Conservation (phyloP, 2,888 invertebrate genomes). For the Torymus auratus region DNA sequence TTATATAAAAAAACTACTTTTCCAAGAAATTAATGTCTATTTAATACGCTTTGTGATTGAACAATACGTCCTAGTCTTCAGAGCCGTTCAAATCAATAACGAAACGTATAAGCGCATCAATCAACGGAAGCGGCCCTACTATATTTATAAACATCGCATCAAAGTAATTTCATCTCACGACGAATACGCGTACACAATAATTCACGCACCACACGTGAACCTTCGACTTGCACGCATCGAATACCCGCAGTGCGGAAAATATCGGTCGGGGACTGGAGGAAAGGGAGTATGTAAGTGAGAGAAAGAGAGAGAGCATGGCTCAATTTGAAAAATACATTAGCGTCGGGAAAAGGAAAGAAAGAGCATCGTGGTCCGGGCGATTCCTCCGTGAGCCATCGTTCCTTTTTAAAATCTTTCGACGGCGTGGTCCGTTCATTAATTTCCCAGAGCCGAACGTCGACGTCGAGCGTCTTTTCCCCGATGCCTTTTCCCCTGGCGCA, state of each 20-base stretch:
- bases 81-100: too few relatives aligned
- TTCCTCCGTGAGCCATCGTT: slow-evolving; percentile 9
- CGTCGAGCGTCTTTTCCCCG: slow-evolving; percentile 28
- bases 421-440: slow-evolving; percentile 42
- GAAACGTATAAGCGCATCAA: too few relatives aligned
- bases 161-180: too few relatives aligned
- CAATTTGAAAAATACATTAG: slow-evolving; percentile 34
- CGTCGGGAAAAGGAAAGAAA: background rate
- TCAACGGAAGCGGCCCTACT: too few relatives aligned
- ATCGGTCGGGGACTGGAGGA: background rate
- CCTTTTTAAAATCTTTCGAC: slow-evolving; percentile 47
- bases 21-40: too few relatives aligned
- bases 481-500: background rate
- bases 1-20: too few relatives aligned
- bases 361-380: background rate
- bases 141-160: too few relatives aligned
- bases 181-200: too few relatives aligned
- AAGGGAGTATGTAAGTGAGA: too few relatives aligned
- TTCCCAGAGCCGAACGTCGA: slow-evolving; percentile 26
- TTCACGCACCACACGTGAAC: too few relatives aligned
- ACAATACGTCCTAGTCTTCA: too few relatives aligned
- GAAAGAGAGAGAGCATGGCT: background rate
- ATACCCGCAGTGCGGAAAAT: slow-evolving; percentile 14
- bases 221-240: background rate
- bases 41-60: too few relatives aligned